These are phyloP conservation scores for Drosophila aldrichi DNA, from an alignment of 2,888 invertebrate species.

Conservation along the genomic window DNA sequence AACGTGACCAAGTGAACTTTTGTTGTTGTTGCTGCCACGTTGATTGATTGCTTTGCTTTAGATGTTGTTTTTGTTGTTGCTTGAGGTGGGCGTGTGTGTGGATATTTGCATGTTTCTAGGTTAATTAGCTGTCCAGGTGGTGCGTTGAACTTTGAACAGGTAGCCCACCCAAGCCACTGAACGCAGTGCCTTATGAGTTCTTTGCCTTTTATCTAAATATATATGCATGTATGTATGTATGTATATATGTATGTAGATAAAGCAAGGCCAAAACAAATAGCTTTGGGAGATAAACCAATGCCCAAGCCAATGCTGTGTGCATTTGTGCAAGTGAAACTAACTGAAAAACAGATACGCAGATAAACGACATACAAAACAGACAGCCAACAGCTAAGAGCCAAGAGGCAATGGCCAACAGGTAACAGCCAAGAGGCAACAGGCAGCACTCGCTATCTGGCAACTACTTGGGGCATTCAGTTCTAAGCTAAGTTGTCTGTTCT, in stretches of 20 bases:
- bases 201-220: conserved; percentile 17
- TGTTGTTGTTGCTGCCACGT: conserved; percentile 54
- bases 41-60: conserved; percentile 75
- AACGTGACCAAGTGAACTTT: conserved; percentile 73
- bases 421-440: neutral
- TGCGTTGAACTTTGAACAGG: conserved; percentile 65
- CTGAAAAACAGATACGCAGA: conserved; percentile 39
- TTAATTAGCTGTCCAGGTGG: conserved; percentile 71
- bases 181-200: conserved; percentile 21
- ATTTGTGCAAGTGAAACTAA: conserved; percentile 59
- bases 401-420: conserved; percentile 17
- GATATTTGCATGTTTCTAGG: conserved; percentile 77
- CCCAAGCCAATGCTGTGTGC: conserved; percentile 35
- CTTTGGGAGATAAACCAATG: conserved; percentile 26
- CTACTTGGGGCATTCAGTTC: conserved; percentile 39
- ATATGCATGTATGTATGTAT: neutral
- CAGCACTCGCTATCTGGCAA: conserved; percentile 8
- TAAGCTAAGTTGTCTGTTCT: conserved; percentile 44
- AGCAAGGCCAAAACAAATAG: conserved; percentile 23
- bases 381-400: conserved; percentile 22
- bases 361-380: conserved; percentile 42
- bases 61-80: conserved; percentile 47
- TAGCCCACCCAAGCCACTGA: conserved; percentile 12
- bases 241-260: neutral
- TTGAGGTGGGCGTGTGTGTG: conserved; percentile 56